Base-by-base conservation (phyloP, 1,140 invertebrate species). In the Brachionus plicatilis region DNA sequence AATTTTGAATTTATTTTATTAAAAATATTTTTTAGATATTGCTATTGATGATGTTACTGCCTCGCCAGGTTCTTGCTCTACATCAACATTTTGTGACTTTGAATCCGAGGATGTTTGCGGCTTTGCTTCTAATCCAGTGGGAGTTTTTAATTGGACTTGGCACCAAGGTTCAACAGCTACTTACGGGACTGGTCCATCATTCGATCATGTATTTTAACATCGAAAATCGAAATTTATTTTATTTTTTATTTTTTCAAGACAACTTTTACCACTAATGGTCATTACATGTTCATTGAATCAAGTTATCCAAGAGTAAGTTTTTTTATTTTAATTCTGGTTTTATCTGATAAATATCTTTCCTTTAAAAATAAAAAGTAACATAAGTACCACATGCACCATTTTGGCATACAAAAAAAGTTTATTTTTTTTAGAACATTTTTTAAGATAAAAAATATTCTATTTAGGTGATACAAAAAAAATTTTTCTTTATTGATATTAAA, bases 71-170 rank as follows among this genome's bases (percentile, higher is more conserved):
- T 33, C 20, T 17, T 83, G 82, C 41, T 33, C 60, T 11, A 7
- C 37, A 33, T 12, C 29, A 70, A 43, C 45, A 33, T 68, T 17
- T 70, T 83, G 82, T 70, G 82, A 83, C 53, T 83, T 83, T 70
- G 82, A 83, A 37, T 68, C 65, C 9, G 41, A 68, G n/a, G 85
- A 76, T 66, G 43, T 85, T n/a, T 86, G 86, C 78, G 85, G 86
- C 2, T 89, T 87, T 87, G 86, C 85, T 14, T 87, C 88, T 68
- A 87, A 88, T 84, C 85, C 85, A 45, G 85, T 82, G 1, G 88
- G 88, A 85, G 47, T 86, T 33, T 89, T 89, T 87, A 87, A 90
- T 86, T 90, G 89, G 89, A 86, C 85, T n/a, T 76, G 87, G 50
- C 60, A 86, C 11, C 83, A 56, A n/a, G 86, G 88, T 4, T 66